Percentiles rank a stretch among this genome's conserved stretches.
phyloP scores from a whole-genome alignment of 2,888 invertebrate species.

The Hypomecis punctinalis region DNA sequence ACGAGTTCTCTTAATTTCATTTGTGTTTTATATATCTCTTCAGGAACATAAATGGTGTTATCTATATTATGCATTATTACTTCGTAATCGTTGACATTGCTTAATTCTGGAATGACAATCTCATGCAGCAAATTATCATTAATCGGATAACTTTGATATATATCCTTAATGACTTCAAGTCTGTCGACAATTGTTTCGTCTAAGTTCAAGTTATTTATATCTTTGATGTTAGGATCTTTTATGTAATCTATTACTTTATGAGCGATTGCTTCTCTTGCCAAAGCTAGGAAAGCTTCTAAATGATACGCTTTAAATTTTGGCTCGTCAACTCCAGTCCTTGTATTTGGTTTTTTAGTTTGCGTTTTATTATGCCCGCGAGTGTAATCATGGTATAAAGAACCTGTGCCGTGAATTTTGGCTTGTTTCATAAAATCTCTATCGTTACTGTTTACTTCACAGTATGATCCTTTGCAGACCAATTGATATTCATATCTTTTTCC shows the following conservation, averaged over 20 bases:
- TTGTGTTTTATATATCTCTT: background rate
- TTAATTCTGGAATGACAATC: background rate
- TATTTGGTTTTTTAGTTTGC: background rate
- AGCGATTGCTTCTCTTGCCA: background rate
- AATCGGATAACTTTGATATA: background rate
- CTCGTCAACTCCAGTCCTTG: background rate
- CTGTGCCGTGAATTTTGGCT: background rate
- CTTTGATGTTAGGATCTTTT: background rate
- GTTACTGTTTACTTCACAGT: background rate
- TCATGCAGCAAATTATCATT: background rate
- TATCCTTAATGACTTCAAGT: background rate
- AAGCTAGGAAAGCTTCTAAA: constrained; percentile 3
- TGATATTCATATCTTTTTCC: background rate
- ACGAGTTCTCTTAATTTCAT: too few species aligned
- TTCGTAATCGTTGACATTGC: background rate
- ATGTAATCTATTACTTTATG: constrained; percentile 1
- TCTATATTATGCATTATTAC: background rate
- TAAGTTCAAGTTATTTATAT: background rate
- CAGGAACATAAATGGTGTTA: background rate
- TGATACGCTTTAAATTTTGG: constrained; percentile 8
- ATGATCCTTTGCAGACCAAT: background rate
- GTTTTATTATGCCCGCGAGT: background rate
- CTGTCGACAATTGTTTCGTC: background rate
- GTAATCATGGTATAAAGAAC: background rate
- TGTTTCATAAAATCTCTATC: background rate